These are phyloP conservation scores for Cheilinus undulatus DNA, from an alignment of 2,113 vertebrate species.

Conservation along the genomic window DNA sequence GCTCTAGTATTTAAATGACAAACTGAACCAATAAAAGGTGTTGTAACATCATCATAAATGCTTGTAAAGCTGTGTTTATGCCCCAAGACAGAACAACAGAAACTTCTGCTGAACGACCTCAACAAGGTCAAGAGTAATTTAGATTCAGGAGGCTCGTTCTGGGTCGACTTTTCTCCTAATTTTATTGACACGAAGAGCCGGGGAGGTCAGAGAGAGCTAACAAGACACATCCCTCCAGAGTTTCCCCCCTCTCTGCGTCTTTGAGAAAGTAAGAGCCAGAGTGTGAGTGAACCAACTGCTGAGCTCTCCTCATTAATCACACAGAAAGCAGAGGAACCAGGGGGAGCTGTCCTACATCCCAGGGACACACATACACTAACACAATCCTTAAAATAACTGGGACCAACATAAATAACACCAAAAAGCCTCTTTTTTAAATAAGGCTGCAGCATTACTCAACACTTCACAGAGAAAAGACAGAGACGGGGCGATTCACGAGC, in stretches of 20 bases:
- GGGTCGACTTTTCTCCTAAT: constrained; percentile 31
- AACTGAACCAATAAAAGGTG: not conserved
- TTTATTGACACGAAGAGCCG: constrained; percentile 40
- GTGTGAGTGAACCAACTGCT: constrained; percentile 58
- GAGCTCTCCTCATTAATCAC: constrained; percentile 78
- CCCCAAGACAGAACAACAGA: not conserved
- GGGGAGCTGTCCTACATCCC: constrained; percentile 79
- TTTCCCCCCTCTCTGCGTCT: constrained; percentile 32
- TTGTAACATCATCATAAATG: not conserved
- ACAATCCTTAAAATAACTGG: constrained; percentile 68
- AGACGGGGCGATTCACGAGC: not conserved
- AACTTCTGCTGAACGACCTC: constrained; percentile 13
- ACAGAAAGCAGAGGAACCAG: constrained; percentile 65
- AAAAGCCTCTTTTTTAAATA: constrained; percentile 56
- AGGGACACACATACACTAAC: constrained; percentile 31
- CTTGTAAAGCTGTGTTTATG: not conserved
- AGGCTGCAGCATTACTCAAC: constrained; percentile 57
- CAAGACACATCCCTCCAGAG: constrained; percentile 44
- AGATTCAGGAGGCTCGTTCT: constrained; percentile 34
- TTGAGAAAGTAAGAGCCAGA: constrained; percentile 57
- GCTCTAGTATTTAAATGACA: not conserved
- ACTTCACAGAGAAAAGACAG: constrained; percentile 20
- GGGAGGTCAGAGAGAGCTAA: constrained; percentile 43
- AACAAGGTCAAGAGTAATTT: constrained; percentile 56
- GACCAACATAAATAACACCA: constrained; percentile 65